Conservation (phyloP, 2,888 invertebrate species). For the Orthonychiurus folsomi region DNA sequence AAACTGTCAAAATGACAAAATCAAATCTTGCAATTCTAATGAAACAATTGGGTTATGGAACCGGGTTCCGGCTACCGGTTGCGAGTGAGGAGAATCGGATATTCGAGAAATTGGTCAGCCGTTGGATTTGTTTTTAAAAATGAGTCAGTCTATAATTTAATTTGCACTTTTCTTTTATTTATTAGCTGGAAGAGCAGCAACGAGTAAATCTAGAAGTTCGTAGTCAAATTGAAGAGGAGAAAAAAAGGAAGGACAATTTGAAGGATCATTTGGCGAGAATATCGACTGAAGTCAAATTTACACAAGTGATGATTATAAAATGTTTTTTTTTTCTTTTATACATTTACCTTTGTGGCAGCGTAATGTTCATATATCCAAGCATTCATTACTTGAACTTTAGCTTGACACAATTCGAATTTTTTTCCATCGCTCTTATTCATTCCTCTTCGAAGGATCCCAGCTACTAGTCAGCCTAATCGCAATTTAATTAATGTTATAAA, state of each 20-base stretch:
- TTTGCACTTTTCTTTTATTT: slow-evolving; percentile 5
- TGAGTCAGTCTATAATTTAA: too few species aligned
- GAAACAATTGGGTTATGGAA: slow-evolving; percentile 62
- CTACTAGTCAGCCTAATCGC: too few species aligned
- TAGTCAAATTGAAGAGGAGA: slow-evolving; percentile 20
- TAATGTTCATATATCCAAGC: too few species aligned
- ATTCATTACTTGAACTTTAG: too few species aligned
- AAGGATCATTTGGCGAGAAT: slow-evolving; percentile 19
- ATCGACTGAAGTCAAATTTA: slow-evolving; percentile 8
- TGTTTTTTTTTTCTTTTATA: too few species aligned
- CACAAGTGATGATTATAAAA: background rate
- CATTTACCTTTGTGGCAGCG: too few species aligned
- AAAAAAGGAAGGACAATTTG: slow-evolving; percentile 13
- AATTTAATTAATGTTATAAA: too few species aligned
- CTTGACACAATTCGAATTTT: too few species aligned
- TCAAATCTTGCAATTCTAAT: slow-evolving; percentile 56
- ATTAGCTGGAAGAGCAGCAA: slow-evolving; percentile 47
- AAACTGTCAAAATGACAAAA: slow-evolving; percentile 41
- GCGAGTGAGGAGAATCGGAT: slow-evolving; percentile 63
- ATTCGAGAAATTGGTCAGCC: slow-evolving; percentile 50
- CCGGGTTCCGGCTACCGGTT: slow-evolving; percentile 68
- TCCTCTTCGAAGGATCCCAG: too few species aligned
- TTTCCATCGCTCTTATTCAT: too few species aligned
- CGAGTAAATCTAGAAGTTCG: slow-evolving; percentile 43
- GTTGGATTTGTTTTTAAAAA: background rate